Conservation (phyloP, 2,888 invertebrate species). For the Drosophila tanythrix region DNA sequence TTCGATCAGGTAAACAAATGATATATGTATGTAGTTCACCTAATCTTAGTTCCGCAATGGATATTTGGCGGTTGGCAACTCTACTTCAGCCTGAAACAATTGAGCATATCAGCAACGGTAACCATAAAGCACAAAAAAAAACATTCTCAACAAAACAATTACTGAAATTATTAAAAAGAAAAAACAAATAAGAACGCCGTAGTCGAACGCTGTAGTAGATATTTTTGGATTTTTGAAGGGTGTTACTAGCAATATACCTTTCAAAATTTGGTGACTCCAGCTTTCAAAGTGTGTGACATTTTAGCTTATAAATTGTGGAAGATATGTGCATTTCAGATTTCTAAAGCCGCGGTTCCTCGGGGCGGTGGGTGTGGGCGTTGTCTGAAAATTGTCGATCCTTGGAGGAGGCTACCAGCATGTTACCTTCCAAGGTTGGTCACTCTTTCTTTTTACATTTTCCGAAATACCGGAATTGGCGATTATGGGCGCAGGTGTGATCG, state of each 20-base stretch:
- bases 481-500: neutral
- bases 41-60: constrained; percentile 41
- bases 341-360: neutral
- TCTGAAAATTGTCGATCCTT: neutral
- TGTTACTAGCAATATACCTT: neutral
- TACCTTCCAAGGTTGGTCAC: neutral
- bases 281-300: neutral
- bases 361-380: neutral
- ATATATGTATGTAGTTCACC: constrained; percentile 25
- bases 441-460: neutral
- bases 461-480: too few relatives aligned
- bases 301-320: too few relatives aligned
- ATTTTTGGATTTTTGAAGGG: neutral
- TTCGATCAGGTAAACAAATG: constrained; percentile 43
- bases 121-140: neutral
- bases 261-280: neutral
- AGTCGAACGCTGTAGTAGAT: too few relatives aligned
- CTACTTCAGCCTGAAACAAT: constrained; percentile 5
- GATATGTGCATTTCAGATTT: too few relatives aligned
- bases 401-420: neutral
- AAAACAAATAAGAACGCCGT: neutral
- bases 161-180: neutral
- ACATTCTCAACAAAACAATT: neutral
- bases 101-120: neutral
- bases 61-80: constrained; percentile 22